A percentile compares a stretch with the other conserved stretches of the same genome.
Evolutionary conservation across 2,797 vertebrate species (phyloP).

Genomic region (Enteromius paludinosus): DNA sequence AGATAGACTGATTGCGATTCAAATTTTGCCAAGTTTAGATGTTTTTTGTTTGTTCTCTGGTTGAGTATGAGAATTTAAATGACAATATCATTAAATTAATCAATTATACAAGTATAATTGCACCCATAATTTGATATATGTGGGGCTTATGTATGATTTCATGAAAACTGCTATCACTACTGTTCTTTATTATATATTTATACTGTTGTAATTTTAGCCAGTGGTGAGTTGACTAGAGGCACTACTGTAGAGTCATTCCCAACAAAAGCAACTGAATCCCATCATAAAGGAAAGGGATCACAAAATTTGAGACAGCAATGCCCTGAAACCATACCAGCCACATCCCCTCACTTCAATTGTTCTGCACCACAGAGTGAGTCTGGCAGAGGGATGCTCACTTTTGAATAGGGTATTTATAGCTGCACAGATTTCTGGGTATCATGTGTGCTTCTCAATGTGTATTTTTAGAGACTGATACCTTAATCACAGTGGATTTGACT

Average conservation of each 20-base stretch:
- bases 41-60: neutral
- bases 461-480: slow-evolving; percentile 23
- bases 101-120: neutral
- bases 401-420: slow-evolving; percentile 16
- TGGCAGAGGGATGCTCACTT: slow-evolving; percentile 3
- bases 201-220: neutral
- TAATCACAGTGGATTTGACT: slow-evolving; percentile 6
- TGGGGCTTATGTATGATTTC: too few relatives aligned
- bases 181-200: neutral
- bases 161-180: neutral
- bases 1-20: too few relatives aligned
- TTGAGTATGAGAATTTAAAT: neutral
- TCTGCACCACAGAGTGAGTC: slow-evolving; percentile 10
- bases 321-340: neutral
- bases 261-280: neutral
- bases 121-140: neutral
- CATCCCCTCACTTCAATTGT: slow-evolving; percentile 7
- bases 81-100: neutral
- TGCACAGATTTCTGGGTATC: slow-evolving; percentile 19
- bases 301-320: neutral
- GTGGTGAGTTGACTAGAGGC: neutral
- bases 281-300: neutral
- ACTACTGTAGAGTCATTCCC: neutral
- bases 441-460: neutral
- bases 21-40: too few relatives aligned